A percentile compares a stretch with the other conserved stretches of the same genome.
phyloP scores from a whole-genome alignment of 2,888 invertebrate genomes.

The Auanema sp. region DNA sequence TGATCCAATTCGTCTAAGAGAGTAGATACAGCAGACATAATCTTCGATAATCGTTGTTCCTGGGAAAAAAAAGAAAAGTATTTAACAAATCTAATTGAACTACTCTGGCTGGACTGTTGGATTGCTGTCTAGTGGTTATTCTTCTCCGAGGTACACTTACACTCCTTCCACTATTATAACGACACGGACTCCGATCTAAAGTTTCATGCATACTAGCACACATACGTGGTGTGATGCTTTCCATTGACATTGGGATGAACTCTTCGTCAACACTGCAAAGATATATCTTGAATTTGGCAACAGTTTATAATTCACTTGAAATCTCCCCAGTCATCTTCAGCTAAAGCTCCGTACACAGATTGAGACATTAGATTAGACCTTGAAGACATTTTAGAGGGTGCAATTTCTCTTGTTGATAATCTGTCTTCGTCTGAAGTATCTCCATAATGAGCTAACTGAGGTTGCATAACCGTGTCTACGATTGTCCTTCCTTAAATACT shows the following conservation, averaged over 20 bases:
- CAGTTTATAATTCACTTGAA: conserved; percentile 17
- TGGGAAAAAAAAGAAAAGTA: conserved; percentile 5
- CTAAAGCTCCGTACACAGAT: conserved; percentile 23
- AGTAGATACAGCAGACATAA: conserved; percentile 51
- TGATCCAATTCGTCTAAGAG: conserved; percentile 53
- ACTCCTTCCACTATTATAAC: conserved; percentile 4
- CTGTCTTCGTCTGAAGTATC: conserved; percentile 36
- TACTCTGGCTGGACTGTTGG: conserved; percentile 16
- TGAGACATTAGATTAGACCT: conserved; percentile 29
- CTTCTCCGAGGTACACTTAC: conserved; percentile 14
- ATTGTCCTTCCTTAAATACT: conserved; percentile 26
- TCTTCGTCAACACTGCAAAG: conserved; percentile 37
- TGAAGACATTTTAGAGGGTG: conserved; percentile 5
- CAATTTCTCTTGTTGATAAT: not conserved
- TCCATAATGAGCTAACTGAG: conserved; percentile 39
- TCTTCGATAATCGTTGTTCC: conserved; percentile 47
- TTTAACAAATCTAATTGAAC: not conserved
- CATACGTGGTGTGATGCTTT: conserved; percentile 27
- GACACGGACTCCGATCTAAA: conserved; percentile 3
- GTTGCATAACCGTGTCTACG: conserved; percentile 40
- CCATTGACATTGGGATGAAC: conserved; percentile 24
- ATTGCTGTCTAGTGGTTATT: conserved; percentile 11
- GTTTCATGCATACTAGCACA: conserved; percentile 36
- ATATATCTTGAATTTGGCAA: not conserved
- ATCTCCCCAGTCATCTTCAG: conserved; percentile 33